A percentile compares a stretch with the other conserved stretches of the same genome.
These are phyloP conservation scores for Sarcophaga caerulescens DNA, from an alignment of 2,888 invertebrate genomes.

Conservation along the genomic window DNA sequence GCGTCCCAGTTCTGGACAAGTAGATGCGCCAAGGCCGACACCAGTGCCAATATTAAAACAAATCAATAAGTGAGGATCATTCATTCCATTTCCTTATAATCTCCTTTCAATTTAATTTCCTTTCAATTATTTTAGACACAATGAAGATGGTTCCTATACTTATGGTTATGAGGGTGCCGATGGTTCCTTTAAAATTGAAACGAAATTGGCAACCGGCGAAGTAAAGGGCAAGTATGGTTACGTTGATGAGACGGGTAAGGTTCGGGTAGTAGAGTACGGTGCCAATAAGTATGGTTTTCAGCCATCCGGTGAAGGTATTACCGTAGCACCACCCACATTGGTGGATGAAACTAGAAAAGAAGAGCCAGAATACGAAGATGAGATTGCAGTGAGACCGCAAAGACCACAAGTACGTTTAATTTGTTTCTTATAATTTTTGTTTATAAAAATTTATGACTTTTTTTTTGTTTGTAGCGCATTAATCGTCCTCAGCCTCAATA, in stretches of 20 bases:
- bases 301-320: conserved; percentile 92
- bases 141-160: conserved; percentile 94
- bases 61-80: conserved; percentile 86
- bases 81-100: not conserved
- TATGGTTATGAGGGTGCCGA: conserved; percentile 95
- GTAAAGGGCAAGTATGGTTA: conserved; percentile 96
- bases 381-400: conserved; percentile 74
- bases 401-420: conserved; percentile 76
- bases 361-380: conserved; percentile 81
- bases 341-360: conserved; percentile 82
- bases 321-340: conserved; percentile 85
- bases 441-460: not conserved
- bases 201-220: conserved; percentile 90
- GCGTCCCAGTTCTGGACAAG: conserved; percentile 73
- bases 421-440: not conserved
- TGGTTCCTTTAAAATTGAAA: conserved; percentile 94
- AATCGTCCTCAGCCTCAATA: conserved; percentile 74
- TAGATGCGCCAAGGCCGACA: conserved; percentile 80
- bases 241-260: conserved; percentile 90
- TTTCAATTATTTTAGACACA: conserved; percentile 84
- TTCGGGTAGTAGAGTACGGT: conserved; percentile 93
- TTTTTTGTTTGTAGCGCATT: conserved; percentile 68
- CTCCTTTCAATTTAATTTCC: not conserved
- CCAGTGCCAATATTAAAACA: conserved; percentile 92
- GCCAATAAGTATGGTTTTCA: conserved; percentile 94